Base-by-base conservation (phyloP, 1,140 invertebrate species). In the Dendroctonus ponderosae region DNA sequence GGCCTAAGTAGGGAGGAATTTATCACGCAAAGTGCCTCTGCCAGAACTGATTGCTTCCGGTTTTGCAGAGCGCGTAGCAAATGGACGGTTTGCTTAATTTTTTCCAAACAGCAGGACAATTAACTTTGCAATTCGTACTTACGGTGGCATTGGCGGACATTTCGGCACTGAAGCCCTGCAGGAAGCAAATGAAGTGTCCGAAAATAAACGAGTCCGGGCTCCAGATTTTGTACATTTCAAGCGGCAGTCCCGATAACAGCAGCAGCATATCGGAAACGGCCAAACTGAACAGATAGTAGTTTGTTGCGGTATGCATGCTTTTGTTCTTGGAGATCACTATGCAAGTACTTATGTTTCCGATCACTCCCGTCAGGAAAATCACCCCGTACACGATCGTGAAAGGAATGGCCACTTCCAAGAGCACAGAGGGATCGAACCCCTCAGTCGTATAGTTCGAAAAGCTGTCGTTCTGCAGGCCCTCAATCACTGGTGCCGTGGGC, bases 221-320 rank as follows among this genome's bases (percentile, higher is more conserved):
- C 91, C 91, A 94, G n/a, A 93, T 83, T 49, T 83, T 82, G 73
- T 90, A 89, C 46, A 93, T 82, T 74, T 95, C 92, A 49, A 89
- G 86, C 0, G 91, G 92, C 49, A 94, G 75, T 43, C 88, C 89
- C 66, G 84, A 87, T 41, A 89, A 77, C 11, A 97, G 80, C 0
- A 95, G 80, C n/a, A 95, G 81, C 53, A 97, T 80, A 78, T 97
- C 94, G 6, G 93, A 92, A 14, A 96, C 83, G 5, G 94, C 92
- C 71, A 97, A 80, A 76, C 89, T 92, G 78, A 96, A 94, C 5
- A 94, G 80, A 73, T 94, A 94, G 74, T 89, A 93, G 78, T 94
- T 94, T 5, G 89, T 91, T 2, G 89, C 87, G 0, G 89, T 91
- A 76, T 91, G 89, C 87, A 94, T 90, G n/a, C 86, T 89, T 50